Base-by-base conservation (phyloP, 2,113 vertebrate genomes). In the Scatophagus argus region DNA sequence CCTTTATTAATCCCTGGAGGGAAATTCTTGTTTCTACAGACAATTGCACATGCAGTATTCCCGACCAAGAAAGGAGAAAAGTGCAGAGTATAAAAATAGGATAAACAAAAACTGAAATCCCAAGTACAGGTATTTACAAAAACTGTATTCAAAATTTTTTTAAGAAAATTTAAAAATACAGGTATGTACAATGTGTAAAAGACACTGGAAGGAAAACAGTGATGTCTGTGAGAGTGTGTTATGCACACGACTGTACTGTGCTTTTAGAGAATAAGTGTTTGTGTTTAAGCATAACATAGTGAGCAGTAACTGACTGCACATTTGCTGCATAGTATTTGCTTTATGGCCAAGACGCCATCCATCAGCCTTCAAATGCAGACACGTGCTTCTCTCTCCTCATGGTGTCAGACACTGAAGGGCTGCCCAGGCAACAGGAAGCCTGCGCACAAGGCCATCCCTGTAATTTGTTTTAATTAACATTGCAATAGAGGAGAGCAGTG, bases 381-480 rank as follows among this genome's bases (percentile, higher is more conserved):
- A 56, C 23, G 2, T 6, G 38, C 19, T 11, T 13, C 25, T 44
- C 52, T 23, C 39, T 64, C 64, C 56, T 80, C 54, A 6, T 43
- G 44, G 0, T 43, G 49, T 70, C 56, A 38, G 67, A 56, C 67
- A 3, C 5, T 49, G 82, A 72, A 10, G 16, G 4, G 27, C n/a
- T 46, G 63, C 12, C 43, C 0, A n/a, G 34, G 54, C 11, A 74
- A 25, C 56, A 41, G 52, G 64, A 54, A 38, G 77, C 31, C 32
- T 67, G 52, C 54, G 1, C 47, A 58, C 63, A 69, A 82, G 69
- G 65, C 69, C 65, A 25, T 55, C 61, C 5, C 62, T 74, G 77
- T 92, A 86, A 93, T 90, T 85, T 86, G 59, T 78, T 90, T 91
- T 87, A 87, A 89, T 87, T 88, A 92, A 85, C 82, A 39, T 69